Evolutionary conservation across 2,113 vertebrate genomes (phyloP).

Genomic region (Equus quagga): DNA sequence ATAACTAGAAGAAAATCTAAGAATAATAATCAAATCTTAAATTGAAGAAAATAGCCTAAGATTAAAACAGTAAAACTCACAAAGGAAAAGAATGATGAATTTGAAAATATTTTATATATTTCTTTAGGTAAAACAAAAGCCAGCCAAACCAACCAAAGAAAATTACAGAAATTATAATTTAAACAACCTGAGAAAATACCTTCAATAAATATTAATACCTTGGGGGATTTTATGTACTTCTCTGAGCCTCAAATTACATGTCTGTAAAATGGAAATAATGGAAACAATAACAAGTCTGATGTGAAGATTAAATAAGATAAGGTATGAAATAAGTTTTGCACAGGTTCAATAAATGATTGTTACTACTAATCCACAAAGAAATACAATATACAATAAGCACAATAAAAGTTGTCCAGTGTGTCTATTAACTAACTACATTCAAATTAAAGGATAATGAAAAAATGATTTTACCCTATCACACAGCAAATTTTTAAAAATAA

Average conservation of each 20-base stretch:
- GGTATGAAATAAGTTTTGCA: not conserved
- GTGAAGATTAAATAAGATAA: not conserved
- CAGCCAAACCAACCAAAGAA: not conserved
- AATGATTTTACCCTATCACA: not conserved
- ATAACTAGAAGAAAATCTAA: not conserved
- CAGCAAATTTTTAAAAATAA: not conserved
- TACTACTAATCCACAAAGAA: not conserved
- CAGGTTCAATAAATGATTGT: not conserved
- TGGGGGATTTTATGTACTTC: not conserved
- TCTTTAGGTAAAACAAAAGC: not conserved
- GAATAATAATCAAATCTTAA: not conserved
- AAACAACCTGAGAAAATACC: not conserved
- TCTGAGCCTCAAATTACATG: not conserved
- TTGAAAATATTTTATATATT: not conserved
- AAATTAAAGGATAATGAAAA: not conserved
- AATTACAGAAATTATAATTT: not conserved
- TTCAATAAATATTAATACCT: not conserved
- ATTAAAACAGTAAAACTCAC: not conserved
- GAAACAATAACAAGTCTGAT: not conserved
- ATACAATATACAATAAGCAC: not conserved
- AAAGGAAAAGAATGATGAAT: not conserved
- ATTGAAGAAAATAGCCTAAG: not conserved
- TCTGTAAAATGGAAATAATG: not conserved
- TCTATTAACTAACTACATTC: not conserved
- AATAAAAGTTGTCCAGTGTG: not conserved